Percentiles rank a stretch among this genome's conserved stretches.
phyloP scores from a whole-genome alignment of 2,888 invertebrate species.

The Buathra laborator region DNA sequence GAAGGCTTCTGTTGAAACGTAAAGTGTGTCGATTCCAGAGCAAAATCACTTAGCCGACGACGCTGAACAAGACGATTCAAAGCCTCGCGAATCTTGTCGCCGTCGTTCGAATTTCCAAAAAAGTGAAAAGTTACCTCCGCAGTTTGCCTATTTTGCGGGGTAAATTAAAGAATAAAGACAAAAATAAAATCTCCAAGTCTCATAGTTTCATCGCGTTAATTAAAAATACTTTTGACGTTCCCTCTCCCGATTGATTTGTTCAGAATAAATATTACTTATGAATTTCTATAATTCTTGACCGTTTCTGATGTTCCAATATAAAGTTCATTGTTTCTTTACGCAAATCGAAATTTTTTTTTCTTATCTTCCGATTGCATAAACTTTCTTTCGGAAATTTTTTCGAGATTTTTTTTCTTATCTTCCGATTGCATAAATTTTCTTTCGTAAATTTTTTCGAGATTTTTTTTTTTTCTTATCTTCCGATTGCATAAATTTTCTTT shows the following conservation, averaged over 20 bases:
- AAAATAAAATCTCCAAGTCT: not conserved
- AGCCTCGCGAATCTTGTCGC: constrained; percentile 86
- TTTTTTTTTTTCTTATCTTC: not conserved
- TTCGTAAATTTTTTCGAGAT: not conserved
- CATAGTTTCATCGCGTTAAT: not conserved
- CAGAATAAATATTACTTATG: not conserved
- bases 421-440: constrained; percentile 64
- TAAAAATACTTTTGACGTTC: not conserved
- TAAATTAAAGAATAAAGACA: constrained; percentile 76
- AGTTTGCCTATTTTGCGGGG: constrained; percentile 81
- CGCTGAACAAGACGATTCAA: constrained; percentile 88
- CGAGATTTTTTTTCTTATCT: not conserved
- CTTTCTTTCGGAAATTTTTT: constrained; percentile 1
- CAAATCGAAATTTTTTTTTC: not conserved
- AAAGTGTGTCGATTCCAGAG: constrained; percentile 89
- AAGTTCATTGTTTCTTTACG: too few species aligned
- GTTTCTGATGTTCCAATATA: not conserved
- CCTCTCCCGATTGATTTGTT: constrained; percentile 1
- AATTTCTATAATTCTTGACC: not conserved
- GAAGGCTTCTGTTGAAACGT: constrained; percentile 91
- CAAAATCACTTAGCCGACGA: constrained; percentile 88
- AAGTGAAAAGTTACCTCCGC: constrained; percentile 85
- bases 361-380: constrained; percentile 66
- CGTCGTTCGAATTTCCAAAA: constrained; percentile 86
- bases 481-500: constrained; percentile 63